Evolutionary conservation across 2,888 invertebrate species (phyloP), one percentile per base, ranked within the genome.

Genomic region (Xestia rhomboidea): DNA sequence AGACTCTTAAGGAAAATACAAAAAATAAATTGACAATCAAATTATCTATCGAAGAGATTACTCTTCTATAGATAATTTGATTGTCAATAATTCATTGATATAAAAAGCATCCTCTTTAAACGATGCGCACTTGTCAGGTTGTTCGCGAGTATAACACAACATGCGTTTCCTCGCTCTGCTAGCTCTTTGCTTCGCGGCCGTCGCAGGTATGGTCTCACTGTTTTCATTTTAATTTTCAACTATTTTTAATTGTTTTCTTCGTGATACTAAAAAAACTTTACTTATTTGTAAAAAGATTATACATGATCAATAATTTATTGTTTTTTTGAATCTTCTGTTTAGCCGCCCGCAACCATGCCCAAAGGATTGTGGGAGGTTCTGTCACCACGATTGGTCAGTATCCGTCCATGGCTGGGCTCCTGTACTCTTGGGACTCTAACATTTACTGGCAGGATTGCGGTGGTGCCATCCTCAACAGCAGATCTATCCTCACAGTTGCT

Each of bases 391-490:
- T 73, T 41, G 51, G 51, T 24, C 63, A 41, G 30, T 70, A 70
- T 60, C 70, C 70, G 2, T 24, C 44, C 15, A 70, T 62, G 5
- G 72, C 68, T 24, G 38, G 30, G 2, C 60, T 60, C 18, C 18
- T 60, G 27, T 60, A 60, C 60, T 18, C 60, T 13, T 60, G 60
- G 60, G n/a, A 60, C 60, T 60, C 1, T 3, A 7, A 8, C 30
- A 27, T 21, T 6, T 78, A 62, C n/a, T 24, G 38, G 13, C 83
- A 83, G 24, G 0, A 60, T 13, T 85, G 85, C n/a, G 83, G 77
- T 62, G 83, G 81, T 18, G 70, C 62, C 27, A 73, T 85, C 54
- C 10, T 85, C 15, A 85, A 76, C 76, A 79, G 64, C n/a, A 75
- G 79, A 6, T n/a, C 79, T 30, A 57, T 85, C 38, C 66, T 85